phyloP scores from a whole-genome alignment of 2,797 vertebrate species.

The Neoniphon sammara region DNA sequence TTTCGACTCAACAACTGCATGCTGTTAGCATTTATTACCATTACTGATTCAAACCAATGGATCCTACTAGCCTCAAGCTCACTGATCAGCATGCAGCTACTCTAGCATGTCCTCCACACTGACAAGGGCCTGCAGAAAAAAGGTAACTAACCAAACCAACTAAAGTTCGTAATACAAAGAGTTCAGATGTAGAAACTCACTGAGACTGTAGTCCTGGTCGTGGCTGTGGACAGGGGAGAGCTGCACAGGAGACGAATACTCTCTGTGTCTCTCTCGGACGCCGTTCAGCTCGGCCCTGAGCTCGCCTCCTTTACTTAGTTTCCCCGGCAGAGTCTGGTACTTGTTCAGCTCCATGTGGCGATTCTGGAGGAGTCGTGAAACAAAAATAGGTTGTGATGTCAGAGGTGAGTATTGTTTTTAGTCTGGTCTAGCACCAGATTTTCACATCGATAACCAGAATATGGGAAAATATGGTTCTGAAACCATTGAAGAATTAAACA shows the following conservation, averaged over 20 bases:
- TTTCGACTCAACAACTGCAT: no score
- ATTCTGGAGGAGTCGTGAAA: slow-evolving; percentile 75
- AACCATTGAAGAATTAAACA: no score
- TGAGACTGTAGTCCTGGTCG: slow-evolving; percentile 81
- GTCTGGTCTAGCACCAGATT: neutral
- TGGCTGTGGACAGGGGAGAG: slow-evolving; percentile 66
- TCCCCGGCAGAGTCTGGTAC: slow-evolving; percentile 93
- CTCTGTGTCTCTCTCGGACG: slow-evolving; percentile 77
- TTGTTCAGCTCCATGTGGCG: slow-evolving; percentile 83
- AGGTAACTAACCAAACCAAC: no score
- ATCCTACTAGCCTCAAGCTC: no score
- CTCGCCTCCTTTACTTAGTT: slow-evolving; percentile 78
- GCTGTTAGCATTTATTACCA: no score
- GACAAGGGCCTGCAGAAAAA: no score
- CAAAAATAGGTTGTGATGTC: neutral
- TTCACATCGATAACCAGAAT: no score
- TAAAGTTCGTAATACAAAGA: neutral
- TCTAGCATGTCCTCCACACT: no score
- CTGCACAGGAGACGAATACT: slow-evolving; percentile 65
- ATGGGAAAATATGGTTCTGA: no score
- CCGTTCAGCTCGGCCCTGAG: slow-evolving; percentile 82
- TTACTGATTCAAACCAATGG: no score
- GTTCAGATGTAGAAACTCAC: slow-evolving; percentile 79
- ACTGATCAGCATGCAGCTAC: no score
- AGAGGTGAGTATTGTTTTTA: neutral